Conservation (phyloP, 2,888 invertebrate species). For the Chromoteleia sp. region DNA sequence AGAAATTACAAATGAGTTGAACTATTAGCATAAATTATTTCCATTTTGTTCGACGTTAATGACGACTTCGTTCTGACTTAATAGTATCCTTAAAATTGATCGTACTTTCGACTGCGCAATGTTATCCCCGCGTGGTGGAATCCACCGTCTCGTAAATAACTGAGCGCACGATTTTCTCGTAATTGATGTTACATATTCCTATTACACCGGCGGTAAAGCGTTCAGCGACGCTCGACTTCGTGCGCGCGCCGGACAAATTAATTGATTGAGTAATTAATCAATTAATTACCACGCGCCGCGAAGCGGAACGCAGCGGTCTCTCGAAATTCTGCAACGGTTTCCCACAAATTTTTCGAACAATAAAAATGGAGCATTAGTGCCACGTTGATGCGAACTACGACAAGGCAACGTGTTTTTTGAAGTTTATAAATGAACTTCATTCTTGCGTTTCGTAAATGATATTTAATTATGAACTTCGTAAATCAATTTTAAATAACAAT, state of each 20-base stretch:
- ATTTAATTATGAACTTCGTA: no score
- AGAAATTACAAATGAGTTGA: no score
- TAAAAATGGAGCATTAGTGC: no score
- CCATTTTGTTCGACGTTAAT: neutral
- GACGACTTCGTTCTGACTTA: slow-evolving; percentile 1
- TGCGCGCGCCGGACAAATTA: slow-evolving; percentile 67
- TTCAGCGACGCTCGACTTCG: slow-evolving; percentile 48
- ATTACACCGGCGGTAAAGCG: slow-evolving; percentile 57
- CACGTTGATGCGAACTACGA: no score
- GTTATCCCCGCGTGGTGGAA: slow-evolving; percentile 20
- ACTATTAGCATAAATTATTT: slow-evolving; percentile 1
- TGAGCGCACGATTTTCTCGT: slow-evolving; percentile 62
- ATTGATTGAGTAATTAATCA: slow-evolving; percentile 69
- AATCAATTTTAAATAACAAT: no score
- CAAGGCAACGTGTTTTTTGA: no score
- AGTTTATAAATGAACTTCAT: no score
- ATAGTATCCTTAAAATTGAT: slow-evolving; percentile 12
- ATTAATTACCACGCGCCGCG: slow-evolving; percentile 62
- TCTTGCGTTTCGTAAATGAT: no score
- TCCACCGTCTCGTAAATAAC: slow-evolving; percentile 56
- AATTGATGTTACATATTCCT: slow-evolving; percentile 69
- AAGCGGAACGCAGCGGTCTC: slow-evolving; percentile 44
- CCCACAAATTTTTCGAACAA: slow-evolving; percentile 1
- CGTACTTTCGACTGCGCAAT: slow-evolving; percentile 38
- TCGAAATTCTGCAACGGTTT: neutral